These are phyloP conservation scores for Sternarchorhynchus goeldii DNA, from an alignment of 2,797 vertebrate species.

Conservation along the genomic window DNA sequence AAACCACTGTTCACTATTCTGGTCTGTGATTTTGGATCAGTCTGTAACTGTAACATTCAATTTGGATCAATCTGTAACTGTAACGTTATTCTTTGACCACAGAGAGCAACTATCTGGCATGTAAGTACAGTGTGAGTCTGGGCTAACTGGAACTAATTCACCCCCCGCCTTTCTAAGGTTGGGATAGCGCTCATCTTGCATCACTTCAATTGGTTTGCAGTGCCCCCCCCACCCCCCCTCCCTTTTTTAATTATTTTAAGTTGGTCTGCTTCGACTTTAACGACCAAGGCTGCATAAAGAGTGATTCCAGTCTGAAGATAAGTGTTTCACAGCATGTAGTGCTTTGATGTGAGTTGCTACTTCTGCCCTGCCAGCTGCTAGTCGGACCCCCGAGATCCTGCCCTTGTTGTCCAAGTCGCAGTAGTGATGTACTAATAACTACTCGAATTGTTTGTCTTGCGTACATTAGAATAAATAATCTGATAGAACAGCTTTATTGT, in stretches of 20 bases:
- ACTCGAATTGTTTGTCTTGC: neutral
- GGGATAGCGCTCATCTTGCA: constrained; percentile 64
- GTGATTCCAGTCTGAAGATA: constrained; percentile 26
- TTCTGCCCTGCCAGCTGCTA: constrained; percentile 13
- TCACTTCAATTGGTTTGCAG: constrained; percentile 40
- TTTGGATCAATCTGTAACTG: constrained; percentile 65
- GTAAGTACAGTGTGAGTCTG: constrained; percentile 74
- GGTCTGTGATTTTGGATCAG: constrained; percentile 53
- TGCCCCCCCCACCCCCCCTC: too few species aligned
- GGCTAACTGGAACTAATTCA: constrained; percentile 49
- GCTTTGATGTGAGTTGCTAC: constrained; percentile 21
- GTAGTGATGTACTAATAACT: neutral
- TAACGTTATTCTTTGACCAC: constrained; percentile 81
- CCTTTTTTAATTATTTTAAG: too few species aligned
- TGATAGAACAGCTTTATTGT: too few species aligned
- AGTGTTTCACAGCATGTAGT: constrained; percentile 25
- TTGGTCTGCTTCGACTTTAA: constrained; percentile 37
- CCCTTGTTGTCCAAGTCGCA: neutral
- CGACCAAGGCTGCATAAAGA: constrained; percentile 7
- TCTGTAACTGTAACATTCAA: constrained; percentile 73
- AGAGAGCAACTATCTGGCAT: constrained; percentile 83
- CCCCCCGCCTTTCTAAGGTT: constrained; percentile 58
- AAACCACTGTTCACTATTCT: constrained; percentile 31
- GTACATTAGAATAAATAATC: neutral
- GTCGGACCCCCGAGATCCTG: neutral